phyloP scores from a whole-genome alignment of 2,888 invertebrate species.

The Camponotus fellah region DNA sequence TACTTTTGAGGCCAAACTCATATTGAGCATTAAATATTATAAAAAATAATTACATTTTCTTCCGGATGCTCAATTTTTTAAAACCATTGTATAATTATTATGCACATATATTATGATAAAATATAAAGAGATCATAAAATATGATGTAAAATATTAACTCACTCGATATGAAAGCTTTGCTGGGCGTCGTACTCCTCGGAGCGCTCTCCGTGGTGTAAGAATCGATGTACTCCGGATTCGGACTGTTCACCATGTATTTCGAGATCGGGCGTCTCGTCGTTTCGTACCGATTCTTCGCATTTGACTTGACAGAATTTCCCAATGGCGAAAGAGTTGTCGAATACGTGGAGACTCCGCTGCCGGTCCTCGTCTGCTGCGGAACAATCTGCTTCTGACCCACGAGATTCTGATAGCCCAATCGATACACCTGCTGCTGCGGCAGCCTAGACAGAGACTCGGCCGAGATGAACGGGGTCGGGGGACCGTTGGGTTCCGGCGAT shows the following conservation, averaged over 20 bases:
- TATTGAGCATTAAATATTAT: background rate
- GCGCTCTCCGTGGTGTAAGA: conserved; percentile 61
- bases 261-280: conserved; percentile 47
- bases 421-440: conserved; percentile 67
- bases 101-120: conserved; percentile 71
- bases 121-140: background rate
- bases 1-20: background rate
- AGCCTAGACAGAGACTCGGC: conserved; percentile 67
- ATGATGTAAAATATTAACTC: conserved; percentile 52
- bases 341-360: conserved; percentile 5
- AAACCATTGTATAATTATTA: background rate
- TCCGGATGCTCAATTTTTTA: background rate
- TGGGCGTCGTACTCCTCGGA: conserved; percentile 55
- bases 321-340: conserved; percentile 8
- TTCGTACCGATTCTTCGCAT: conserved; percentile 6
- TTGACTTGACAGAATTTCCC: background rate
- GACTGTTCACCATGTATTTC: conserved; percentile 77
- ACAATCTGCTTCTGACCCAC: conserved; percentile 61
- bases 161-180: conserved; percentile 61
- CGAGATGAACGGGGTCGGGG: conserved; percentile 74
- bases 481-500: conserved; percentile 67
- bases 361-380: conserved; percentile 60
- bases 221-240: conserved; percentile 79
- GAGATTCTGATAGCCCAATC: conserved; percentile 69
- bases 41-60: background rate